Percentiles rank a stretch among this genome's conserved stretches.
phyloP scores from a whole-genome alignment of 2,797 vertebrate species.

The Hapalemur alaotrensis region DNA sequence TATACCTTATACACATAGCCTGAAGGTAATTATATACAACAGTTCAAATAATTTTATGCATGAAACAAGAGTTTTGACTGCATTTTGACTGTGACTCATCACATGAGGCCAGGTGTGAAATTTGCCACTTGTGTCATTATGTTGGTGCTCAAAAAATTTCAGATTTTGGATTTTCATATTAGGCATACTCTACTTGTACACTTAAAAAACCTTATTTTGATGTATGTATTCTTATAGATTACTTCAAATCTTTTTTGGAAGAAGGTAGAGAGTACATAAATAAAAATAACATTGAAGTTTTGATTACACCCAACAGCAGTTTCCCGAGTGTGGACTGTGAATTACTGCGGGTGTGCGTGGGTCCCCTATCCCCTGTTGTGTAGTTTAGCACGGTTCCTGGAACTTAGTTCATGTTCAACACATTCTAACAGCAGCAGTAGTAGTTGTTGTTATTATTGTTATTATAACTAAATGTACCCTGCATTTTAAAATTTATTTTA shows the following conservation, averaged over 20 bases:
- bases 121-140: background rate
- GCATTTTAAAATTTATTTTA: background rate
- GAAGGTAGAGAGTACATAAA: background rate
- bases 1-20: background rate
- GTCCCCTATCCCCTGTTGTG: rapidly evolving
- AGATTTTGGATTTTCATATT: background rate
- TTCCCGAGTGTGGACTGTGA: background rate
- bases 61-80: background rate
- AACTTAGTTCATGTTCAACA: background rate
- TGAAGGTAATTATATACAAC: background rate
- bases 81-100: background rate
- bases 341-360: no score
- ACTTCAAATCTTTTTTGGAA: background rate
- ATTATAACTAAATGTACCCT: background rate
- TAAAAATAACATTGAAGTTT: background rate
- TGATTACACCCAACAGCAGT: background rate
- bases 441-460: background rate
- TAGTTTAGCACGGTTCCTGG: background rate
- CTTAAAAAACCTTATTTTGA: background rate
- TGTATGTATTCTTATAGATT: background rate
- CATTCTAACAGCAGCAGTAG: background rate
- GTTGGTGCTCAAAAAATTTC: background rate
- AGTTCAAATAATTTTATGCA: background rate
- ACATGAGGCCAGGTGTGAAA: background rate
- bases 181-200: background rate